Percentiles rank a stretch among this genome's conserved stretches.
These are phyloP conservation scores for Struthio camelus DNA, from an alignment of 2,113 vertebrate genomes.

Conservation along the genomic window DNA sequence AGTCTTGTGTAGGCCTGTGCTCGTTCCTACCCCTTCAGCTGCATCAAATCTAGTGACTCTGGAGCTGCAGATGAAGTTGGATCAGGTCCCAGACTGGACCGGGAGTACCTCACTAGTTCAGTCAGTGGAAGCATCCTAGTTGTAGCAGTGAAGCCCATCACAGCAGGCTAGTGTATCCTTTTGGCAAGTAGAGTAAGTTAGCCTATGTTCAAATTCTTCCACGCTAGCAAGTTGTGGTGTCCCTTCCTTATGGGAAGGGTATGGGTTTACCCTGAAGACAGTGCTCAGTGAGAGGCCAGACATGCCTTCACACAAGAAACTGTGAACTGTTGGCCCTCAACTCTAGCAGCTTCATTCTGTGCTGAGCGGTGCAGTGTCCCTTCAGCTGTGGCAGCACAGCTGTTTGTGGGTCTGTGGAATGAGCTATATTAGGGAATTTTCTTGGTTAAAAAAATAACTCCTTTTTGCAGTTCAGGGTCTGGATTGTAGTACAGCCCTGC, in stretches of 20 bases:
- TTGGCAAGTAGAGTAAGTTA: neutral
- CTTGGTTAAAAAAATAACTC: neutral
- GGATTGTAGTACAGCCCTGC: neutral
- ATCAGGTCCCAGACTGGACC: neutral
- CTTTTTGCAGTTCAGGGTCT: neutral
- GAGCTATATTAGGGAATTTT: neutral
- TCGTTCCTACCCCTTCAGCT: neutral
- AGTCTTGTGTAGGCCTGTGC: neutral
- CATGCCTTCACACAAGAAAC: neutral
- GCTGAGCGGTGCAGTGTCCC: neutral
- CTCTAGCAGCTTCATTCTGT: neutral
- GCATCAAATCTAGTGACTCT: neutral
- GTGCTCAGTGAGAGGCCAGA: neutral
- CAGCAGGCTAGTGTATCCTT: neutral
- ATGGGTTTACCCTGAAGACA: neutral
- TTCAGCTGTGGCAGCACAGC: neutral
- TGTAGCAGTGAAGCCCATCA: neutral
- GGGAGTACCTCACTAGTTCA: neutral
- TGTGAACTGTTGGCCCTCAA: neutral
- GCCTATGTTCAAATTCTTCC: neutral
- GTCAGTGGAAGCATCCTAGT: neutral
- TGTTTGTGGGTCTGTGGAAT: neutral
- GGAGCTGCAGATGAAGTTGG: neutral
- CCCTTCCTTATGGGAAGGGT: neutral
- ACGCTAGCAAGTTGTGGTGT: neutral